Conservation (phyloP, 2,113 vertebrate genomes). For the Scolopax mira region DNA sequence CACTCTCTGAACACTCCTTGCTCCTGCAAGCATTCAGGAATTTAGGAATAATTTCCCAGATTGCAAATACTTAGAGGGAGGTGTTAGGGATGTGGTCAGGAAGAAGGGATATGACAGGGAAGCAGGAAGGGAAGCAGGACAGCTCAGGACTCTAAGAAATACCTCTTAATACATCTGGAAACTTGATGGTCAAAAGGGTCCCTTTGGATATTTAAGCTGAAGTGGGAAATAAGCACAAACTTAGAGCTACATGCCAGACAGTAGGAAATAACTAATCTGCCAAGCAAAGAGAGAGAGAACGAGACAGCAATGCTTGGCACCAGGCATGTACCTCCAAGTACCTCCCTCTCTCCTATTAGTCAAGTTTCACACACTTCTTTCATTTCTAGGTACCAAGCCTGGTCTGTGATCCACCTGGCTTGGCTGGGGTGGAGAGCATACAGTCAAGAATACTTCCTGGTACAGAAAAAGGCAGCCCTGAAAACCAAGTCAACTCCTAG, state of each 20-base stretch:
- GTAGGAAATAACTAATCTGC: slow-evolving; percentile 9
- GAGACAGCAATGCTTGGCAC: not conserved
- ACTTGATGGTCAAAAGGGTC: not conserved
- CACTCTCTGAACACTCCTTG: not conserved
- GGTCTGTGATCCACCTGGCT: not conserved
- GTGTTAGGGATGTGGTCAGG: not conserved
- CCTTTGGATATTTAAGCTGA: not conserved
- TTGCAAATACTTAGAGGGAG: not conserved
- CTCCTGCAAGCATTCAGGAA: not conserved
- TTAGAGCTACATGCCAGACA: not conserved
- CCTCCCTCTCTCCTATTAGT: not conserved
- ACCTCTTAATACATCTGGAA: not conserved
- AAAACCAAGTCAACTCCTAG: not conserved
- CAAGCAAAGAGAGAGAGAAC: not conserved
- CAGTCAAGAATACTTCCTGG: not conserved
- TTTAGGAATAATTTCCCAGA: not conserved
- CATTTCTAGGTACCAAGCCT: not conserved
- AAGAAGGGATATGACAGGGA: not conserved
- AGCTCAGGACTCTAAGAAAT: not conserved
- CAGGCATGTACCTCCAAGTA: not conserved
- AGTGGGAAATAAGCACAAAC: not conserved
- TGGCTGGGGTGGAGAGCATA: not conserved
- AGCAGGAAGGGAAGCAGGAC: not conserved
- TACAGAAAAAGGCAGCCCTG: not conserved
- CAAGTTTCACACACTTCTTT: not conserved